phyloP scores from a whole-genome alignment of 2,888 invertebrate species.

The Eledona agricola region DNA sequence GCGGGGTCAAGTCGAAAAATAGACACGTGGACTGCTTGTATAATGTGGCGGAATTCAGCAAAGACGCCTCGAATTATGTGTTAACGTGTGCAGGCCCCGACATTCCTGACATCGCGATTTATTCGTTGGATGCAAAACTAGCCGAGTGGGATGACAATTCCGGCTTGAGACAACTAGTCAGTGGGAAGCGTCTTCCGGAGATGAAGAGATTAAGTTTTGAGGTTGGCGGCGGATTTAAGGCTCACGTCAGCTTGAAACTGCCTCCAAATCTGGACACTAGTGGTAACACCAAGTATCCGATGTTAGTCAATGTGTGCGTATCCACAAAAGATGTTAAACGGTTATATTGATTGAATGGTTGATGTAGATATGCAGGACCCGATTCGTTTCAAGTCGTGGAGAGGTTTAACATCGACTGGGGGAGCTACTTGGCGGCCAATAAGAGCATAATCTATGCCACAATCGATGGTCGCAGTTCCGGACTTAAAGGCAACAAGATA shows the following conservation, averaged over 20 bases:
- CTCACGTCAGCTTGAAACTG: slow-evolving; percentile 77
- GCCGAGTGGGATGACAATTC: slow-evolving; percentile 75
- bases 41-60: slow-evolving; percentile 75
- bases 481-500: slow-evolving; percentile 83
- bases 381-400: slow-evolving; percentile 86
- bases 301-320: slow-evolving; percentile 88
- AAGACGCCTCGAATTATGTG: slow-evolving; percentile 72
- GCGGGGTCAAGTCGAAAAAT: slow-evolving; percentile 68
- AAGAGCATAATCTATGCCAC: slow-evolving; percentile 86
- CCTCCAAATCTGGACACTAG: slow-evolving; percentile 76
- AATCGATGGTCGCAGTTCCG: slow-evolving; percentile 92
- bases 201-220: slow-evolving; percentile 70
- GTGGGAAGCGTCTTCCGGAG: slow-evolving; percentile 66
- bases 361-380: slow-evolving; percentile 86
- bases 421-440: slow-evolving; percentile 83
- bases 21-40: slow-evolving; percentile 69
- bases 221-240: slow-evolving; percentile 72
- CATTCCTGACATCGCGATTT: slow-evolving; percentile 77
- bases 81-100: slow-evolving; percentile 86
- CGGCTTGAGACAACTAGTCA: slow-evolving; percentile 64
- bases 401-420: slow-evolving; percentile 86
- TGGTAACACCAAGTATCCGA: slow-evolving; percentile 77
- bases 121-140: slow-evolving; percentile 63
- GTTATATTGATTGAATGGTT: slow-evolving; percentile 6
- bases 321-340: slow-evolving; percentile 66